These are phyloP conservation scores for Parazoanthus atlanticus DNA, from an alignment of 92 coral and sea anemone species.

Conservation along the genomic window DNA sequence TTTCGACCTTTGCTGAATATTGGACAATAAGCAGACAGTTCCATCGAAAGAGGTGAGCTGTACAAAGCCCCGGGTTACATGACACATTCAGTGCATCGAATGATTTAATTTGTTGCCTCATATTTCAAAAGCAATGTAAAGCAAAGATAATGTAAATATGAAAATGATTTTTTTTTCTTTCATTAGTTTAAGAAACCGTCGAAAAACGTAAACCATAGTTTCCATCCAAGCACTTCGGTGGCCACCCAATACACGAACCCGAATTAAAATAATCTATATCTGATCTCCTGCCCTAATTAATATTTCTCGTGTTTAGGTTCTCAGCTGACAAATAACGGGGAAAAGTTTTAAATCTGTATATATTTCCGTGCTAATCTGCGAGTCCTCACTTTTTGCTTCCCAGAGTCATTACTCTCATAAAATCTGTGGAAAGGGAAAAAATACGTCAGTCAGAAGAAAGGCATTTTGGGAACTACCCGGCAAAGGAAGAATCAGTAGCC, in stretches of 20 bases:
- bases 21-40: background rate
- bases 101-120: no score
- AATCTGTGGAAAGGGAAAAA: slow-evolving; percentile 6
- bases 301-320: background rate
- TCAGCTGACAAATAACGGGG: background rate
- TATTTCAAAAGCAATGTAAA: no score
- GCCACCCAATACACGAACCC: no score
- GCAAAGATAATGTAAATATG: no score
- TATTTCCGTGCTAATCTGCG: background rate
- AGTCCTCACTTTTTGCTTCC: slow-evolving; percentile 35
- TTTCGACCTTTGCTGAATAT: background rate
- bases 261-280: no score
- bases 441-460: background rate
- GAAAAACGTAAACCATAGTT: no score
- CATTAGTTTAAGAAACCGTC: no score
- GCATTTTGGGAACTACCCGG: no score
- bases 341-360: background rate
- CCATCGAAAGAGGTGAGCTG: background rate
- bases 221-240: no score
- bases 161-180: no score
- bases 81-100: no score
- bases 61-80: background rate
- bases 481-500: no score
- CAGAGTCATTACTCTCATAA: slow-evolving; percentile 39
- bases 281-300: background rate